Percentiles rank a stretch among this genome's conserved stretches.
Conservation (phyloP, 2,888 invertebrate genomes). For the Tetropium fuscum region DNA sequence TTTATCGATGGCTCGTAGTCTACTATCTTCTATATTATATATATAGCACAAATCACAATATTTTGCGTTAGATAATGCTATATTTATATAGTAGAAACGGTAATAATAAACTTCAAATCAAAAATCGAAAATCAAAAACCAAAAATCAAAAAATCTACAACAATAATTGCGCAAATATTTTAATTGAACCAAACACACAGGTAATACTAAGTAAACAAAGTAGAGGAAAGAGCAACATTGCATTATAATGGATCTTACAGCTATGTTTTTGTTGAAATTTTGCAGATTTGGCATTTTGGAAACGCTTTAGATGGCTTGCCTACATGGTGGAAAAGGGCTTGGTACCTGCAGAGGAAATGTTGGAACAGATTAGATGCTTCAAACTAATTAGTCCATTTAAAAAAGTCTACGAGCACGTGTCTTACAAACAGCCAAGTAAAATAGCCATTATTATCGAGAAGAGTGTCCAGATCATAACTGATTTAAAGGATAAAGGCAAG, state of each 20-base stretch:
- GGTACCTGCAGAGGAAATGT: constrained; percentile 48
- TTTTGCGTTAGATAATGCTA: too few relatives aligned
- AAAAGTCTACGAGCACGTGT: constrained; percentile 31
- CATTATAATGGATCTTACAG: too few relatives aligned
- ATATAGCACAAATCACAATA: too few relatives aligned
- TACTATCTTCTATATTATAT: too few relatives aligned
- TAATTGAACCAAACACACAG: neutral
- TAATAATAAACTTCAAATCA: too few relatives aligned
- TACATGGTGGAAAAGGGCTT: constrained; percentile 64
- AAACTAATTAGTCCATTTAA: constrained; percentile 55
- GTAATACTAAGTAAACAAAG: neutral
- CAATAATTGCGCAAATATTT: neutral
- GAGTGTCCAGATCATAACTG: constrained; percentile 1
- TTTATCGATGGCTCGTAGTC: too few relatives aligned
- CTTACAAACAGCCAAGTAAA: constrained; percentile 36
- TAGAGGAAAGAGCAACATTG: neutral
- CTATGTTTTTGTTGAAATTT: too few relatives aligned
- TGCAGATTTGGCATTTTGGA: constrained; percentile 63
- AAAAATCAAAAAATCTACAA: too few relatives aligned
- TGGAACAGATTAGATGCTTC: constrained; percentile 52
- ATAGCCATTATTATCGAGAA: constrained; percentile 32
- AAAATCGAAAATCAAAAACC: too few relatives aligned
- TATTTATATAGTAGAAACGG: too few relatives aligned
- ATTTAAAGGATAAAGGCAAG: constrained; percentile 21
- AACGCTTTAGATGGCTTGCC: constrained; percentile 64